Conservation (phyloP, 2,113 vertebrate species). For the Hemichromis elongatus region DNA sequence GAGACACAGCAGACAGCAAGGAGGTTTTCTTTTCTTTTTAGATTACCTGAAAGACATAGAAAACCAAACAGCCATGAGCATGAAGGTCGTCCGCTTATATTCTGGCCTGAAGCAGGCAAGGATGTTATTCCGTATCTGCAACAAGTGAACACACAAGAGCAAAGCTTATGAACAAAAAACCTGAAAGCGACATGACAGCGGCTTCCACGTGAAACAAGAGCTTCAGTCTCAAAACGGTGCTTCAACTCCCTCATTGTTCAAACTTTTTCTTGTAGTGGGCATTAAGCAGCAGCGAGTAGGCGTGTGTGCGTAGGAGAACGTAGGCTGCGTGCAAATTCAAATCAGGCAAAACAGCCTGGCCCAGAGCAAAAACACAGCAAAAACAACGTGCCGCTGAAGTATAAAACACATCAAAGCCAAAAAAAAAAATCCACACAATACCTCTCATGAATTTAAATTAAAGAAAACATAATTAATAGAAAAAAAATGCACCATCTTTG, state of each 20-base stretch:
- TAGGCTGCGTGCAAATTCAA: conserved; percentile 12
- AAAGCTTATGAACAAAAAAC: neutral
- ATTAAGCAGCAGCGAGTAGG: neutral
- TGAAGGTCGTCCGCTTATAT: conserved; percentile 87
- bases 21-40: neutral
- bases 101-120: conserved; percentile 86
- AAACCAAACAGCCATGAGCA: conserved; percentile 99
- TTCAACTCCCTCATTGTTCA: neutral
- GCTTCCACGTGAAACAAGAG: neutral
- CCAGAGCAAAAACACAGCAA: neutral
- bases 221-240: neutral
- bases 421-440: neutral
- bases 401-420: neutral
- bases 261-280: neutral
- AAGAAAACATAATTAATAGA: neutral
- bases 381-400: neutral
- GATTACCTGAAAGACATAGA: conserved; percentile 95
- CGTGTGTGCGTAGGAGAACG: neutral
- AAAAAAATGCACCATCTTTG: neutral
- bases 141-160: neutral
- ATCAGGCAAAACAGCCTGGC: neutral
- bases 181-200: neutral
- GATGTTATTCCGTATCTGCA: conserved; percentile 87
- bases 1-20: neutral
- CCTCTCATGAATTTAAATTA: too few species aligned